Conservation (phyloP, 2,113 vertebrate genomes). For the Aegypius monachus region DNA sequence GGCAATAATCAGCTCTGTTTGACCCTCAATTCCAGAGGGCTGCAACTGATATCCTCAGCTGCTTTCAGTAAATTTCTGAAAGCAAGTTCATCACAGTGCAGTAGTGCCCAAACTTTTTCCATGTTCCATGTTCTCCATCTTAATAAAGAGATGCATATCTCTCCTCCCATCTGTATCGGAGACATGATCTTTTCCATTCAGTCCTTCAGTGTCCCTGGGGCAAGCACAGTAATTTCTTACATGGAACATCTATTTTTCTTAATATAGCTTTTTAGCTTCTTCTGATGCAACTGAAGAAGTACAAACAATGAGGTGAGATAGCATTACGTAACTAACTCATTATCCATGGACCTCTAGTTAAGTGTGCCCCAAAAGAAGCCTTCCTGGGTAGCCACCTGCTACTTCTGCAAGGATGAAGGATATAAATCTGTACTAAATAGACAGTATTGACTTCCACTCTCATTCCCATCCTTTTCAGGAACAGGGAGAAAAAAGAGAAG, state of each 20-base stretch:
- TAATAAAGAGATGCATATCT: background rate
- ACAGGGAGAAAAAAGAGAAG: background rate
- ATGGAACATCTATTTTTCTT: background rate
- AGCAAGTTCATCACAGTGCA: slow-evolving; percentile 8
- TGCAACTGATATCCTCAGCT: slow-evolving; percentile 52
- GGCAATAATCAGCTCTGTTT: slow-evolving; percentile 53
- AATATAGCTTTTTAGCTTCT: background rate
- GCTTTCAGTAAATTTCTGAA: slow-evolving; percentile 53
- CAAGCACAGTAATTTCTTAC: background rate
- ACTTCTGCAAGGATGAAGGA: background rate
- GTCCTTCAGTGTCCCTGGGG: background rate
- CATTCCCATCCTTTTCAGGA: background rate
- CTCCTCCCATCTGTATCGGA: background rate
- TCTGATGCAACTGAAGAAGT: background rate
- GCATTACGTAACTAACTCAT: background rate
- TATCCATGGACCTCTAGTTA: background rate
- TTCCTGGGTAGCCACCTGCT: background rate
- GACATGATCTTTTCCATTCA: background rate
- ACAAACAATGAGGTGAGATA: background rate
- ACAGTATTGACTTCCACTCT: background rate
- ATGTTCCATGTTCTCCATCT: background rate
- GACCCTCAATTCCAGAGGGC: slow-evolving; percentile 35
- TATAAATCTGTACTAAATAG: background rate
- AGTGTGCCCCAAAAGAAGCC: background rate
- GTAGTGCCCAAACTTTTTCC: slow-evolving; percentile 30